A percentile compares a stretch with the other conserved stretches of the same genome.
These are phyloP conservation scores for Trogon surrucura DNA, from an alignment of 2,113 vertebrate species.

Conservation along the genomic window DNA sequence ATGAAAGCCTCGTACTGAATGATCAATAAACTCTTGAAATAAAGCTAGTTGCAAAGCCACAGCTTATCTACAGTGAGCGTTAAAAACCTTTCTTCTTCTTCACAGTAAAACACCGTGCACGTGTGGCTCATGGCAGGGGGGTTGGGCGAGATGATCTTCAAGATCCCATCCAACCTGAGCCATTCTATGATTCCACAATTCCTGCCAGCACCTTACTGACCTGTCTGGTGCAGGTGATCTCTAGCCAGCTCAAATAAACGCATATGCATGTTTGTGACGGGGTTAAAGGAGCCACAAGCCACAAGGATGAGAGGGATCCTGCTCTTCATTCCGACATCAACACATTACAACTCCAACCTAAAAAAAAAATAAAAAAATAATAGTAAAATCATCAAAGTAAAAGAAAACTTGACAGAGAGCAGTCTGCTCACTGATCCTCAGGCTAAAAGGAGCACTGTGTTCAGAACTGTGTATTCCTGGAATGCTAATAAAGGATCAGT, in stretches of 20 bases:
- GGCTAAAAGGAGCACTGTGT: not conserved
- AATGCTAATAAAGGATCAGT: not conserved
- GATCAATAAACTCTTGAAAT: not conserved
- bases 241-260: constrained; percentile 91
- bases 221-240: constrained; percentile 90
- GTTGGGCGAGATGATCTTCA: too few relatives aligned
- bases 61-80: not conserved
- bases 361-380: not conserved
- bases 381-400: not conserved
- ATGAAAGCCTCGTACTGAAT: not conserved
- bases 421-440: not conserved
- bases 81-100: not conserved
- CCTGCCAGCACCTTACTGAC: constrained; percentile 67
- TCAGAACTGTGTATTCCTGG: not conserved
- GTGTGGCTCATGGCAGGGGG: too few relatives aligned
- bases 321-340: constrained; percentile 73
- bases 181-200: too few relatives aligned
- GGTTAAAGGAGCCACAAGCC: constrained; percentile 92
- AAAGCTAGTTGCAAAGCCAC: not conserved
- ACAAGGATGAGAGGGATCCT: constrained; percentile 87
- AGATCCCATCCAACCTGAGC: too few relatives aligned
- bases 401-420: not conserved
- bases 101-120: not conserved
- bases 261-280: constrained; percentile 94
- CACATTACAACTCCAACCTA: constrained; percentile 41